Conservation (phyloP, 2,888 invertebrate species). For the Thecophora atra region DNA sequence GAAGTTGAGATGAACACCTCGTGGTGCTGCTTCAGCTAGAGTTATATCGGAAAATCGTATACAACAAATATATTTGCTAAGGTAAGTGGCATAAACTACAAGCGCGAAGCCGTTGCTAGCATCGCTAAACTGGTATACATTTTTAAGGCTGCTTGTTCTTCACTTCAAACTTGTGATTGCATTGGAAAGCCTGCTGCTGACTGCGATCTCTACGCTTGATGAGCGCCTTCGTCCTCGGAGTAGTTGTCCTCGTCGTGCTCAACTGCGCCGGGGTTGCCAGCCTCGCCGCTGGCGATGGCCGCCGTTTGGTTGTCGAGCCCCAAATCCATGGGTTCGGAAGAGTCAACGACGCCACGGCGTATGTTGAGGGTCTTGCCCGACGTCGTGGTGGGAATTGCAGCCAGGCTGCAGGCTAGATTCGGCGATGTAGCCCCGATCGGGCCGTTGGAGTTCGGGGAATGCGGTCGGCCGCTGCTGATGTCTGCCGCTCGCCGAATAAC, state of each 20-base stretch:
- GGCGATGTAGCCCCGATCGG: neutral
- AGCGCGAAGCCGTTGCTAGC: conserved; percentile 15
- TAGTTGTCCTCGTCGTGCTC: conserved; percentile 58
- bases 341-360: conserved; percentile 46
- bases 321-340: conserved; percentile 65
- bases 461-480: conserved; percentile 42
- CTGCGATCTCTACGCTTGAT: conserved; percentile 59
- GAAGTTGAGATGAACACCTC: too few relatives aligned
- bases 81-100: conserved; percentile 26
- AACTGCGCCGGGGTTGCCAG: conserved; percentile 57
- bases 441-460: conserved; percentile 37
- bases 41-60: conserved; percentile 53
- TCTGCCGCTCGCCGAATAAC: conserved; percentile 57
- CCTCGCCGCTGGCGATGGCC: conserved; percentile 49
- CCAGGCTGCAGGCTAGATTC: conserved; percentile 38
- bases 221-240: conserved; percentile 65
- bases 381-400: conserved; percentile 29
- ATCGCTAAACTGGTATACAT: conserved; percentile 65
- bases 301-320: conserved; percentile 59
- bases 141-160: conserved; percentile 65
- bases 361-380: conserved; percentile 33
- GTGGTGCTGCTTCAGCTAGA: too few relatives aligned
- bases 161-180: neutral
- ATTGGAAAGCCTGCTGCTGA: neutral
- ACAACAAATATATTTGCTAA: conserved; percentile 40